A percentile compares a stretch with the other conserved stretches of the same genome.
These are phyloP conservation scores for Parauchenoglanis ngamensis DNA, from an alignment of 2,797 vertebrate species.

Conservation along the genomic window DNA sequence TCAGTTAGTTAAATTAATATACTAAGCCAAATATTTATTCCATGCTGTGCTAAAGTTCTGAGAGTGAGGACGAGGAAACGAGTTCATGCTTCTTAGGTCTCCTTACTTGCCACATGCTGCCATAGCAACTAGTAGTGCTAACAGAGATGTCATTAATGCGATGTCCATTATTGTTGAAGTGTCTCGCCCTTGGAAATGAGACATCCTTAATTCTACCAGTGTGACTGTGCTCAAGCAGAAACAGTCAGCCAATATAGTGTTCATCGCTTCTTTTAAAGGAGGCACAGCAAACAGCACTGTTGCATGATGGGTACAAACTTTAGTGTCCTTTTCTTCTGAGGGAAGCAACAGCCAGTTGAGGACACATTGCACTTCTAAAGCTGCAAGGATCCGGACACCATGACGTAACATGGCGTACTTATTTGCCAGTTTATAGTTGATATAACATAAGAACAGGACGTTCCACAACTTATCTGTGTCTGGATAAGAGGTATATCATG, in stretches of 20 bases:
- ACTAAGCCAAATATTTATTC: not conserved
- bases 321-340: not conserved
- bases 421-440: not conserved
- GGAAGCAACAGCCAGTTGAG: not conserved
- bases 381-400: not conserved
- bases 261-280: not conserved
- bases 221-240: not conserved
- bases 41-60: not conserved
- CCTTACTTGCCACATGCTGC: not conserved
- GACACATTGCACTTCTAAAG: not conserved
- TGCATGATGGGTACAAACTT: not conserved
- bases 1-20: no score
- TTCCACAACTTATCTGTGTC: not conserved
- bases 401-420: not conserved
- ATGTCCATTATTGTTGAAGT: not conserved
- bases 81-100: not conserved
- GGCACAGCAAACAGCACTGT: not conserved
- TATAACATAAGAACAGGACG: not conserved
- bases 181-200: slow-evolving; percentile 15
- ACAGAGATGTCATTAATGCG: not conserved
- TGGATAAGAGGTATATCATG: not conserved
- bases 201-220: not conserved
- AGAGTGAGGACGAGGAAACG: not conserved
- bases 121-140: slow-evolving; percentile 2
- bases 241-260: not conserved